Conservation (phyloP, 2,797 vertebrate genomes). For the Paedocypris micromegethes region DNA sequence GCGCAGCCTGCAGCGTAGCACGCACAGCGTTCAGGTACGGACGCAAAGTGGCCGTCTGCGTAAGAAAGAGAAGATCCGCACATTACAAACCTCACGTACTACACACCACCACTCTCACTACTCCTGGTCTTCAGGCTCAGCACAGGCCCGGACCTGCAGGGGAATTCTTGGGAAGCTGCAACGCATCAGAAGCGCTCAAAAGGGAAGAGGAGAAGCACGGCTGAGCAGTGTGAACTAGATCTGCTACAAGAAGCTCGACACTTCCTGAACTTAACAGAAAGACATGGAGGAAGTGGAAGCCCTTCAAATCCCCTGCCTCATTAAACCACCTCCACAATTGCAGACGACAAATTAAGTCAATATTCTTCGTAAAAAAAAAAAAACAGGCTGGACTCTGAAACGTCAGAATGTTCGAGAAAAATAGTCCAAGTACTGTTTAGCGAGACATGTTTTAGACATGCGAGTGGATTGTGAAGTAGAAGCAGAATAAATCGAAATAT, state of each 20-base stretch:
- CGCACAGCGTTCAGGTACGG: slow-evolving; percentile 95
- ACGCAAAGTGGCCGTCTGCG: slow-evolving; percentile 89
- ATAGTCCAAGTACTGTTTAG: too few species aligned
- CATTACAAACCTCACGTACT: background rate
- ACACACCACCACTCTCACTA: background rate
- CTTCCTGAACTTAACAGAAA: slow-evolving; percentile 25
- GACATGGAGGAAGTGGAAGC: slow-evolving; percentile 22
- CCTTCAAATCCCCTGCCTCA: too few species aligned
- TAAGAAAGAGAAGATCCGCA: slow-evolving; percentile 3
- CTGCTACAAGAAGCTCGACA: background rate
- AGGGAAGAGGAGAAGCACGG: background rate
- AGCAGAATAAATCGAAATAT: too few species aligned
- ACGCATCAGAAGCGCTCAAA: slow-evolving; percentile 45
- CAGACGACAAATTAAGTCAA: background rate
- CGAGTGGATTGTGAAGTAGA: too few species aligned
- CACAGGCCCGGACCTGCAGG: slow-evolving; percentile 42
- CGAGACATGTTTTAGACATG: too few species aligned
- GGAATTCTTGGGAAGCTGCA: slow-evolving; percentile 41
- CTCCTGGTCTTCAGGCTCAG: background rate
- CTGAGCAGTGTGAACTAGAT: too few species aligned
- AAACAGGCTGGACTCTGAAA: too few species aligned
- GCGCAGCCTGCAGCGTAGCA: slow-evolving; percentile 90
- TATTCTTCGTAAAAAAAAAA: background rate
- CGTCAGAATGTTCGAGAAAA: too few species aligned
- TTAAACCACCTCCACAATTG: background rate